Conservation (phyloP, 2,113 vertebrate genomes). For the Hypomesus transpacificus region DNA sequence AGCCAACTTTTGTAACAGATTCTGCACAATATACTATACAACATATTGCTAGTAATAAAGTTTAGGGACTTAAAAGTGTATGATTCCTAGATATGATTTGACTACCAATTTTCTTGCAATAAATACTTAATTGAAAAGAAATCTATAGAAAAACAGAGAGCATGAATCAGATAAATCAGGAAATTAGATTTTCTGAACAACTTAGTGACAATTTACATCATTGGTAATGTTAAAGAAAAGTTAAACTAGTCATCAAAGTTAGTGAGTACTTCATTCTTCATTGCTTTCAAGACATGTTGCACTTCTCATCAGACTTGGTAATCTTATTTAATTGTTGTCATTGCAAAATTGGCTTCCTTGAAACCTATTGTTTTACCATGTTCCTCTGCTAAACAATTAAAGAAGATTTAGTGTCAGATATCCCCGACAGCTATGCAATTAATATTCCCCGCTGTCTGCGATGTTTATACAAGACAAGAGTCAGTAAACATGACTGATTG, state of each 20-base stretch:
- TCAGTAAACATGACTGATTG: constrained; percentile 56
- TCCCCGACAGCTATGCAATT: constrained; percentile 51
- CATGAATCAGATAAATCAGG: background rate
- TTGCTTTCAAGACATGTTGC: too few species aligned
- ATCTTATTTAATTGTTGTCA: constrained; percentile 5
- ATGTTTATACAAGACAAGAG: constrained; percentile 47
- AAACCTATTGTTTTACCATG: constrained; percentile 30
- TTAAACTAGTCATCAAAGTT: too few species aligned
- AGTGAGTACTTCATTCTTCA: too few species aligned
- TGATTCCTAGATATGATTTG: too few species aligned
- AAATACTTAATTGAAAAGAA: background rate
- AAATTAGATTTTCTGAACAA: background rate
- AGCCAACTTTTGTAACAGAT: too few species aligned
- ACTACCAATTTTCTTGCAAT: background rate
- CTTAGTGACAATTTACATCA: too few species aligned
- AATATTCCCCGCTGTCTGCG: constrained; percentile 48
- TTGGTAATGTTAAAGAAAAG: too few species aligned
- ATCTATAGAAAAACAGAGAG: background rate
- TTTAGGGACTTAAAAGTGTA: too few species aligned
- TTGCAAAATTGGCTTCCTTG: constrained; percentile 35
- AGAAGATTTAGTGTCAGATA: constrained; percentile 39
- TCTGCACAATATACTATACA: too few species aligned
- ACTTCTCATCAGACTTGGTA: background rate
- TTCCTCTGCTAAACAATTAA: constrained; percentile 46
- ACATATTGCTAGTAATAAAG: too few species aligned